These are phyloP conservation scores for Loriculus beryllinus DNA, from an alignment of 2,797 vertebrate species.

Conservation along the genomic window DNA sequence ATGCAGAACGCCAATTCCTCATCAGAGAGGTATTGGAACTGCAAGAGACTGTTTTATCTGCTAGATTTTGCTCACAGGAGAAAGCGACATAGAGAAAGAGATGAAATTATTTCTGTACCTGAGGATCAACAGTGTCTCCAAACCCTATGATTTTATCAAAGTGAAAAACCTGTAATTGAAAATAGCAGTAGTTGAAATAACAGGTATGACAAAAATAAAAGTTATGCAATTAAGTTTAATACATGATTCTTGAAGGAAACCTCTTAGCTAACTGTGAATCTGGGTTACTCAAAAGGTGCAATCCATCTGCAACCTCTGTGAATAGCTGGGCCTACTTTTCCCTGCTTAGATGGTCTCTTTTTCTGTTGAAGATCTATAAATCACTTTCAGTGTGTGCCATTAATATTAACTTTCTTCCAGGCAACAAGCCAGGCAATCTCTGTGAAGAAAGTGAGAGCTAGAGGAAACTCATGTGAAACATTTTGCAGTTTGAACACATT, in stretches of 20 bases:
- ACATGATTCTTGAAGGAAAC: not conserved
- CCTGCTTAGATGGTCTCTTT: not conserved
- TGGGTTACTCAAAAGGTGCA: not conserved
- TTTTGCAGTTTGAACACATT: not conserved
- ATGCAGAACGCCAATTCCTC: not conserved
- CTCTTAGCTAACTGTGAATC: not conserved
- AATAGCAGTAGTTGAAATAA: not conserved
- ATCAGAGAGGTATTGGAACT: not conserved
- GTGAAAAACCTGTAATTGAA: conserved; percentile 53
- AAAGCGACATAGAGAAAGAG: not conserved
- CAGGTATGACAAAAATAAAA: not conserved
- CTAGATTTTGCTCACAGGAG: not conserved
- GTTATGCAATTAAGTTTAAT: not conserved
- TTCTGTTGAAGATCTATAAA: not conserved
- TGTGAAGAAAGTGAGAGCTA: not conserved
- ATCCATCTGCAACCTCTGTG: not conserved
- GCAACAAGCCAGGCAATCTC: not conserved
- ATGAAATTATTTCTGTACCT: conserved; percentile 22
- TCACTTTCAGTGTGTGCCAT: not conserved
- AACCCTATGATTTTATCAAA: conserved; percentile 51
- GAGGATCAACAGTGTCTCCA: not conserved
- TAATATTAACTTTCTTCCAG: not conserved
- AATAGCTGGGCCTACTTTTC: not conserved
- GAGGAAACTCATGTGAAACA: not conserved
- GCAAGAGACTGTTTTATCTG: not conserved